These are phyloP conservation scores for Coenonympha arcania DNA, from an alignment of 2,888 invertebrate genomes.

Conservation along the genomic window DNA sequence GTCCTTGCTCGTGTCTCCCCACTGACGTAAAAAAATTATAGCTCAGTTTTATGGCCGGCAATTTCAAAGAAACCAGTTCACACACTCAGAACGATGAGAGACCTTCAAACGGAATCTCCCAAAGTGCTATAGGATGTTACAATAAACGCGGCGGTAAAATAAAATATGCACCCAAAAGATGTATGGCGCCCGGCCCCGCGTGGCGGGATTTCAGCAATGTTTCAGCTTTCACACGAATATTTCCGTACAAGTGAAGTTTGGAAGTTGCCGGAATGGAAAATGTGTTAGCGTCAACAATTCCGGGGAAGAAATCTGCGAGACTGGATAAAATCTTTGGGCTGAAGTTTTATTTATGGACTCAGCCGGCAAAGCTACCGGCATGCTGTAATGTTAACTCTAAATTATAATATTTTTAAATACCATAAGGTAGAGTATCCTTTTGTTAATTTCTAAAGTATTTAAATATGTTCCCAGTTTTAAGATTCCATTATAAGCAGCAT, in stretches of 20 bases:
- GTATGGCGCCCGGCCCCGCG: slow-evolving; percentile 27
- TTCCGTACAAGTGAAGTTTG: slow-evolving; percentile 13
- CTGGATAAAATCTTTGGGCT: slow-evolving; percentile 3
- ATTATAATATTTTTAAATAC: too few relatives aligned
- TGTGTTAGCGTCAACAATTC: slow-evolving; percentile 9
- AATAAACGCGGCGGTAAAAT: slow-evolving; percentile 16
- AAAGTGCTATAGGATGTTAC: slow-evolving; percentile 14
- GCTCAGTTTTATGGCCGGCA: too few relatives aligned
- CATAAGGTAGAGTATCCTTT: too few relatives aligned
- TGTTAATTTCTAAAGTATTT: too few relatives aligned
- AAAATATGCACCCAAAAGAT: slow-evolving; percentile 39
- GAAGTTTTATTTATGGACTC: background rate
- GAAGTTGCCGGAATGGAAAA: slow-evolving; percentile 11
- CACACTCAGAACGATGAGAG: background rate
- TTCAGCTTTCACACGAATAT: slow-evolving; percentile 17
- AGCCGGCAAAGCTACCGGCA: too few relatives aligned
- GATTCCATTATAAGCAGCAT: too few relatives aligned
- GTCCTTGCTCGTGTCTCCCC: too few relatives aligned
- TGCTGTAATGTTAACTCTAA: too few relatives aligned
- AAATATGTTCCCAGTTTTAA: too few relatives aligned
- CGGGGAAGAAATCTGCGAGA: slow-evolving; percentile 3
- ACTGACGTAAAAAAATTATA: too few relatives aligned
- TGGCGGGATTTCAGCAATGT: slow-evolving; percentile 18
- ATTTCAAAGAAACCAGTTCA: too few relatives aligned
- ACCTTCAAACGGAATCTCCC: background rate